A percentile compares a stretch with the other conserved stretches of the same genome.
Evolutionary conservation across 2,797 vertebrate genomes (phyloP).

Genomic region (Sebastes variabilis): DNA sequence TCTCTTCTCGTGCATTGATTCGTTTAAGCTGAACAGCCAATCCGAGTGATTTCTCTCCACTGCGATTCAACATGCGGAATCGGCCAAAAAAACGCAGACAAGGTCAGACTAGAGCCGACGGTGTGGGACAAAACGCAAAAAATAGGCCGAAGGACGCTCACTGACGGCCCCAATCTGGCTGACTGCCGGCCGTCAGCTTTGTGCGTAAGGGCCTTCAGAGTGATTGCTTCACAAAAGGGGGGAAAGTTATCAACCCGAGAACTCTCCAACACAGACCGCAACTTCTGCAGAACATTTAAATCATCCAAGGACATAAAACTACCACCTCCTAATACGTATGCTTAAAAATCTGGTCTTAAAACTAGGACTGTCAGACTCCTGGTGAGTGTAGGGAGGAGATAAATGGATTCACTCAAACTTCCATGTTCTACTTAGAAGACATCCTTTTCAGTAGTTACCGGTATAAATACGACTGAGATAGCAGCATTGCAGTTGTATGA

Average conservation of each 20-base stretch:
- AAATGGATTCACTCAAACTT: neutral
- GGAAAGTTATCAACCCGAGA: neutral
- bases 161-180: too few relatives aligned
- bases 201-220: too few relatives aligned
- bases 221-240: neutral
- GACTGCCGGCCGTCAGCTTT: too few relatives aligned
- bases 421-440: neutral
- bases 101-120: too few relatives aligned
- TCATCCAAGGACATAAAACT: slow-evolving; percentile 13
- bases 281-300: slow-evolving; percentile 10
- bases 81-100: too few relatives aligned
- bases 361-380: neutral
- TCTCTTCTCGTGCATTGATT: too few relatives aligned
- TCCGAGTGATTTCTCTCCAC: too few relatives aligned
- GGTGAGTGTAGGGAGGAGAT: neutral
- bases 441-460: neutral
- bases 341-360: neutral
- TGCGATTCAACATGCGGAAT: too few relatives aligned
- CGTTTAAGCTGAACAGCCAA: too few relatives aligned
- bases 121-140: too few relatives aligned
- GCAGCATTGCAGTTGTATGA: neutral
- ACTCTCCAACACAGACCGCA: neutral
- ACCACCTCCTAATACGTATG: neutral
- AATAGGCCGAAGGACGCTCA: too few relatives aligned
- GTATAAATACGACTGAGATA: neutral